Evolutionary conservation across 2,797 vertebrate genomes (phyloP).

Genomic region (Bradypus variegatus): DNA sequence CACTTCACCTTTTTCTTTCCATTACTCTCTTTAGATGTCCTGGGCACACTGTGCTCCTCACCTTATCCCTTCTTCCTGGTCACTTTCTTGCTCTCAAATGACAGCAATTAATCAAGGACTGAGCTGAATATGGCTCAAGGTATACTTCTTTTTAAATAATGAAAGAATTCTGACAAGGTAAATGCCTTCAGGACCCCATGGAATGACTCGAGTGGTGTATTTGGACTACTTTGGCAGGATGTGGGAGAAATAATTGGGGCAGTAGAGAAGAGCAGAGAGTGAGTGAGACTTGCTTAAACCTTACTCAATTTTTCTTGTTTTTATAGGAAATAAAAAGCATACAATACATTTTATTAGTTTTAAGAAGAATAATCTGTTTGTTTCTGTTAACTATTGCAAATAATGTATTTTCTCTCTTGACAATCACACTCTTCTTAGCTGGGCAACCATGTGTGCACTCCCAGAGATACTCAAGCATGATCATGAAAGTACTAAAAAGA

Average conservation of each 20-base stretch:
- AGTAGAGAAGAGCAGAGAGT: background rate
- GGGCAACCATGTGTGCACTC: background rate
- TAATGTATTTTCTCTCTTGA: background rate
- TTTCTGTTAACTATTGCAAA: constrained; percentile 19
- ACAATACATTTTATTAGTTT: background rate
- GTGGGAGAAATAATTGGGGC: constrained; percentile 8
- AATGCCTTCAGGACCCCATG: background rate
- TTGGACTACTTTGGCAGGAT: background rate
- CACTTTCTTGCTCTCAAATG: background rate
- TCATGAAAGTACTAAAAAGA: background rate
- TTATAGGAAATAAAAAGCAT: background rate
- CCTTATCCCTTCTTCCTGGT: background rate
- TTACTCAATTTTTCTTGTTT: background rate
- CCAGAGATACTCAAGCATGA: background rate
- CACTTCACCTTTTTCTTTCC: background rate
- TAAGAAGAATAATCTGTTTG: background rate
- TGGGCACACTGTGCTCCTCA: background rate
- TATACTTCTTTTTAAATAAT: constrained; percentile 7
- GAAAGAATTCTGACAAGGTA: background rate
- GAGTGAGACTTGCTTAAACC: background rate
- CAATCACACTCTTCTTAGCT: background rate
- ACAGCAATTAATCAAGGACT: background rate
- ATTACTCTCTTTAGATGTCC: background rate
- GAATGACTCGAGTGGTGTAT: background rate
- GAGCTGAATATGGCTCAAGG: background rate